Evolutionary conservation across 2,113 vertebrate species (phyloP).

Genomic region (Pogonocichla stellata): DNA sequence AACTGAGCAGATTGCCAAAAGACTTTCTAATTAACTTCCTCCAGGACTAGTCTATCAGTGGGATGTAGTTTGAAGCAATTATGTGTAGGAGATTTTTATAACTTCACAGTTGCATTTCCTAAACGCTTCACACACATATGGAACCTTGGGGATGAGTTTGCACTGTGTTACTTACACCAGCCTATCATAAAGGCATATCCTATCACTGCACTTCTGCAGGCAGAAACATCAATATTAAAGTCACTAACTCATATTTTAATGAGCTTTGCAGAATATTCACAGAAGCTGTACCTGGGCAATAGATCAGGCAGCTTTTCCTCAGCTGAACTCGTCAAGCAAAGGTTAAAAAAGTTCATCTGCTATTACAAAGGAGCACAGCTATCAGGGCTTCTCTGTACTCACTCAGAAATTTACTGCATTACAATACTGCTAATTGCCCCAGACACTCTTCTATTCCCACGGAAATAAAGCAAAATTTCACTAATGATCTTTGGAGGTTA

Average conservation of each 20-base stretch:
- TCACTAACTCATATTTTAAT: neutral
- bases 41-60: neutral
- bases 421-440: neutral
- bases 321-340: neutral
- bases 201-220: neutral
- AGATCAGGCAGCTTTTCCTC: neutral
- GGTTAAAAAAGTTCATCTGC: neutral
- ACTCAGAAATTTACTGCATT: neutral
- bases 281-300: neutral
- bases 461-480: neutral
- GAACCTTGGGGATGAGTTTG: neutral
- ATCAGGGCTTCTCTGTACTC: neutral
- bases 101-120: neutral
- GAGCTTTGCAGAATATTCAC: neutral
- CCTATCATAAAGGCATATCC: neutral
- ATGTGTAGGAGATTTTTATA: neutral
- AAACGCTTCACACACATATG: accelerated
- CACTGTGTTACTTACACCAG: neutral
- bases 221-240: neutral
- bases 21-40: neutral
- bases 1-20: neutral
- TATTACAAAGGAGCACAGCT: neutral
- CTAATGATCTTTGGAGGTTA: neutral
- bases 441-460: neutral
- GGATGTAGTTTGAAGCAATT: neutral